Evolutionary conservation across 1,140 invertebrate genomes (phyloP).

Genomic region (Teleopsis dalmanni): DNA sequence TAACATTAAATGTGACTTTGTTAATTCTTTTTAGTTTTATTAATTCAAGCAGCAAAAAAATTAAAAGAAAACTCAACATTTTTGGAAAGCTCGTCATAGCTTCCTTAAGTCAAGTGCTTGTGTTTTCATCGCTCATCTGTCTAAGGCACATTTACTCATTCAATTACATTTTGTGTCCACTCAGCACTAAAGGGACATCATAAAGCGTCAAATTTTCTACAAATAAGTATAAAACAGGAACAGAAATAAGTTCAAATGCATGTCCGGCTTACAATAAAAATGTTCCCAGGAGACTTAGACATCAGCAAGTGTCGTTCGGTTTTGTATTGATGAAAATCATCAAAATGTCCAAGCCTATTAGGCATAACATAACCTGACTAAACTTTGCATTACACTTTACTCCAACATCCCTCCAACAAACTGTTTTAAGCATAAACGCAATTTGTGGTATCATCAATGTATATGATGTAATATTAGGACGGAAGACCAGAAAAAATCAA

Average conservation of each 20-base stretch:
- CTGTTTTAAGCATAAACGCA: too few species aligned
- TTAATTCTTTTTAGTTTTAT: too few species aligned
- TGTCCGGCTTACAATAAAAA: constrained; percentile 13
- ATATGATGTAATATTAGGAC: too few species aligned
- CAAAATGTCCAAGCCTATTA: constrained; percentile 15
- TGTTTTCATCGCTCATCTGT: too few species aligned
- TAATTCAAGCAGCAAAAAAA: too few species aligned
- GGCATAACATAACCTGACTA: too few species aligned
- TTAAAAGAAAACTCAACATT: too few species aligned
- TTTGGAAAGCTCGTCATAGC: too few species aligned
- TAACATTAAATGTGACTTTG: too few species aligned
- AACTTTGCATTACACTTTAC: background rate
- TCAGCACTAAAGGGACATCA: constrained; percentile 17
- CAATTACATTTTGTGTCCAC: constrained; percentile 16
- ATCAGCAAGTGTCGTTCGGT: background rate
- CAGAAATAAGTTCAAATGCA: constrained; percentile 7
- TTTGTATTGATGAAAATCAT: constrained; percentile 12
- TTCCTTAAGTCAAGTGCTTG: too few species aligned
- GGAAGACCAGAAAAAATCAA: too few species aligned
- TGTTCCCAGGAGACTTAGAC: constrained; percentile 8
- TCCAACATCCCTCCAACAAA: background rate
- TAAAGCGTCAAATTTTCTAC: constrained; percentile 14
- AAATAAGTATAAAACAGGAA: constrained; percentile 8
- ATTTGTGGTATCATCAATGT: too few species aligned
- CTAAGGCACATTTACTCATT: constrained; percentile 13